Evolutionary conservation across 2,888 invertebrate genomes (phyloP), one percentile per base, ranked within the genome.

Genomic region (Amblyjoppa proteus): DNA sequence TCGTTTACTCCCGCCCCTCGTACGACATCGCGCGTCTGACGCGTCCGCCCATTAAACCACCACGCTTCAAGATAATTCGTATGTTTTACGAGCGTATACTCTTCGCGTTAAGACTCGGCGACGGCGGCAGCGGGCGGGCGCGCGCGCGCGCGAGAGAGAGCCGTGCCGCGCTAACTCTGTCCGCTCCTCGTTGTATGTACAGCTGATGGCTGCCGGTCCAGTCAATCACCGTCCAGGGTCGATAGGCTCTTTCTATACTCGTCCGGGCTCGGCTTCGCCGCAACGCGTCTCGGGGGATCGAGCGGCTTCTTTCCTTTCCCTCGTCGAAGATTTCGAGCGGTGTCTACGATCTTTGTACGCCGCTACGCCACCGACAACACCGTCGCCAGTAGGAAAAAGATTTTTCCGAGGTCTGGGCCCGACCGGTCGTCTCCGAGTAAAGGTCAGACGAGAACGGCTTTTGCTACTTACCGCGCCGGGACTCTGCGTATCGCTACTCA

Each of bases 1-100:
- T 73, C 45, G 31, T 64, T 64, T 34, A 68, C 66, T 38, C 11
- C 73, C 70, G 11, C 49, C 34, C 49, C 83, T 84, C 96, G 96
- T 75, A 97, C 96, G 83, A 95, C 95, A 88, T 95, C 84, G 81
- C 66, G 95, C 71, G 95, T 89, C 90, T 90, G 90, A 91, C 92
- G 83, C 83, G 90, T 91, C 91, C 92, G 91, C 89, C 92, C 90
- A 92, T 93, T 92, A 91, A 92, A 90, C 89, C 91, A 91, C 90
- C 91, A 91, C 90, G 91, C 91, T 91, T 90, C 90, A 89, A 91
- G 92, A 93, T 92, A 92, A 93, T 92, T 93, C 90, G 91, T 90
- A 88, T 90, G 90, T 92, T 93, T 93, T 91, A 91, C 90, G 90
- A 91, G 87, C 89, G 66, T 77, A 41, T 77, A 83, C 82, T 77